Evolutionary conservation across 1,140 invertebrate genomes (phyloP), one percentile per base, ranked within the genome.

Genomic region (Ylistrum balloti): DNA sequence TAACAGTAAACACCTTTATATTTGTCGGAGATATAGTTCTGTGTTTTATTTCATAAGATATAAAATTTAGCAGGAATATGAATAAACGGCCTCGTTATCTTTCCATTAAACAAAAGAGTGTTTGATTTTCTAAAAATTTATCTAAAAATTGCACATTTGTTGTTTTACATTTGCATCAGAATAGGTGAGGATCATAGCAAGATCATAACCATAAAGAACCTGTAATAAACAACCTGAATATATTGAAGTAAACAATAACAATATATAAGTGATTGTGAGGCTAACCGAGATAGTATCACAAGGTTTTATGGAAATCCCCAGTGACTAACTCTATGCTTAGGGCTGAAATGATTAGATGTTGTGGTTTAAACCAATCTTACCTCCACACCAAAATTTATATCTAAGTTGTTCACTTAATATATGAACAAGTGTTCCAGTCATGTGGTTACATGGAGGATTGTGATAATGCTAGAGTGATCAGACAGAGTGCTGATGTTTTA

Each of bases 71-170:
- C 45, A 3, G 35, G 35, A 38, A 38, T 38, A 7, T 38, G 56
- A 1, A 74, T 74, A 28, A 74, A n/a, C 56, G 5, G 17, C 9
- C 56, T 74, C 5, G n/a, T n/a, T 74, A 7, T 74, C n/a, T n/a
- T n/a, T 74, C 56, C 56, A 74, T n/a, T 28, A 1, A 38, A 13
- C 13, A 38, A 38, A 38, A 38, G 35, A 45, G 20, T 17, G 20
- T 45, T 45, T 45, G 41, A 38, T 38, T 38, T 38, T 74, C n/a
- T 74, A n/a, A 74, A n/a, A 74, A n/a, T n/a, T n/a, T n/a, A n/a
- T n/a, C n/a, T n/a, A n/a, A 74, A 74, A 28, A 17, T 28, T 74
- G 56, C 17, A 28, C 28, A 28, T 28, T 9, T 28, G 13, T 74
- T n/a, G 56, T 74, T 9, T 74, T 28, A 5, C 22, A 45, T 45